A percentile compares a stretch with the other conserved stretches of the same genome.
Conservation (phyloP, 2,797 vertebrate genomes). For the Buphagus erythrorhynchus region DNA sequence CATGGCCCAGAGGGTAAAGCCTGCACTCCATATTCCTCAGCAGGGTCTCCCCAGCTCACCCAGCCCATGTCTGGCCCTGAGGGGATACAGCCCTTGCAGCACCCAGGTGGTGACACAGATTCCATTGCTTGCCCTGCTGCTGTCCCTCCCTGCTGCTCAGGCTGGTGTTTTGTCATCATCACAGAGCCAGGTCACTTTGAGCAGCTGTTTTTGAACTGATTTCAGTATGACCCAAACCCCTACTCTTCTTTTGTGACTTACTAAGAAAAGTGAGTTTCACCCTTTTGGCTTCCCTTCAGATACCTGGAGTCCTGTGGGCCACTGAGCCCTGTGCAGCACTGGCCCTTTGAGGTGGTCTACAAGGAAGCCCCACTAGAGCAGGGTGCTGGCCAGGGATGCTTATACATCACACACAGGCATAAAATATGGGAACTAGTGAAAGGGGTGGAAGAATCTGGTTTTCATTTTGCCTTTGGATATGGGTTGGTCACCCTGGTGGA, state of each 20-base stretch:
- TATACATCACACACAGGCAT: neutral
- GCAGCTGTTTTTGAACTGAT: neutral
- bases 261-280: neutral
- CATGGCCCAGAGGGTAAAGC: neutral
- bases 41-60: neutral
- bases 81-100: neutral
- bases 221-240: neutral
- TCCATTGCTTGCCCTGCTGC: neutral
- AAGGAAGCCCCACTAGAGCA: neutral
- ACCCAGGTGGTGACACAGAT: neutral
- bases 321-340: accelerated
- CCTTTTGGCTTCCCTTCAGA: neutral
- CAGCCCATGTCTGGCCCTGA: neutral
- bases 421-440: neutral
- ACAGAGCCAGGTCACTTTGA: neutral
- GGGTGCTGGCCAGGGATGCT: neutral
- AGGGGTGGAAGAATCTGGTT: neutral
- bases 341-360: neutral
- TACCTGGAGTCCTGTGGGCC: accelerated
- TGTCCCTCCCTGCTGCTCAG: neutral
- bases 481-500: neutral
- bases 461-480: neutral
- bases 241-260: neutral
- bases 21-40: neutral
- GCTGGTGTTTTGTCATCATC: neutral